Evolutionary conservation across 2,888 invertebrate genomes (phyloP).

Genomic region (Xylota segnis): DNA sequence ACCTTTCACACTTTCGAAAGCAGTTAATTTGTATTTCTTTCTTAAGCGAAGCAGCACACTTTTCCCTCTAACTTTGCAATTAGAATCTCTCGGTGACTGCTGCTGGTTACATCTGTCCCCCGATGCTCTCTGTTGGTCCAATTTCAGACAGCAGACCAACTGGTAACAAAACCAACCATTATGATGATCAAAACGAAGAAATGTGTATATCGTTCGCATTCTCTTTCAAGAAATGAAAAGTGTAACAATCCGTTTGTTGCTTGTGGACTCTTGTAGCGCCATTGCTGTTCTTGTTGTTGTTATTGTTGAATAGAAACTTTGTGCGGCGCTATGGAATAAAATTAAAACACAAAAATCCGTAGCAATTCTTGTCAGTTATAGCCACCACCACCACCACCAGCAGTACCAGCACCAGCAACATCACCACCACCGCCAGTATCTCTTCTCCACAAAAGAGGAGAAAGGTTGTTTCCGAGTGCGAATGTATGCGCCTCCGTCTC

Average conservation of each 20-base stretch:
- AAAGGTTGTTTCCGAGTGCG: slow-evolving; percentile 67
- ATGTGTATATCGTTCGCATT: slow-evolving; percentile 53
- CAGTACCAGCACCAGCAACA: background rate
- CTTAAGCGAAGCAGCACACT: slow-evolving; percentile 22
- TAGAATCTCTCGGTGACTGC: slow-evolving; percentile 44
- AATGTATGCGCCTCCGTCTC: slow-evolving; percentile 38
- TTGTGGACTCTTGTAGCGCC: background rate
- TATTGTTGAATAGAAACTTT: slow-evolving; percentile 50
- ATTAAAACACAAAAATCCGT: slow-evolving; percentile 65
- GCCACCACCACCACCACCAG: background rate
- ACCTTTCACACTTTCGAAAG: slow-evolving; percentile 74
- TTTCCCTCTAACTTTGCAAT: slow-evolving; percentile 48
- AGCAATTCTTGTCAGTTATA: slow-evolving; percentile 60
- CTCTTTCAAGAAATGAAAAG: slow-evolving; percentile 61
- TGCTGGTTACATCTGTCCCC: slow-evolving; percentile 47
- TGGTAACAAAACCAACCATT: slow-evolving; percentile 43
- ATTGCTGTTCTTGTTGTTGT: background rate
- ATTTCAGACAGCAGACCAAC: slow-evolving; percentile 40
- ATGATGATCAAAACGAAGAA: slow-evolving; percentile 41
- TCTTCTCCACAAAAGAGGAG: slow-evolving; percentile 52
- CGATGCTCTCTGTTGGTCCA: slow-evolving; percentile 44
- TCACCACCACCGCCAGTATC: background rate
- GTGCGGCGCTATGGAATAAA: slow-evolving; percentile 52
- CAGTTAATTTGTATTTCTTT: slow-evolving; percentile 50
- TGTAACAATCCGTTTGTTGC: slow-evolving; percentile 59